These are phyloP conservation scores for Harpagoxenus sublaevis DNA, from an alignment of 2,888 invertebrate species.

Conservation along the genomic window DNA sequence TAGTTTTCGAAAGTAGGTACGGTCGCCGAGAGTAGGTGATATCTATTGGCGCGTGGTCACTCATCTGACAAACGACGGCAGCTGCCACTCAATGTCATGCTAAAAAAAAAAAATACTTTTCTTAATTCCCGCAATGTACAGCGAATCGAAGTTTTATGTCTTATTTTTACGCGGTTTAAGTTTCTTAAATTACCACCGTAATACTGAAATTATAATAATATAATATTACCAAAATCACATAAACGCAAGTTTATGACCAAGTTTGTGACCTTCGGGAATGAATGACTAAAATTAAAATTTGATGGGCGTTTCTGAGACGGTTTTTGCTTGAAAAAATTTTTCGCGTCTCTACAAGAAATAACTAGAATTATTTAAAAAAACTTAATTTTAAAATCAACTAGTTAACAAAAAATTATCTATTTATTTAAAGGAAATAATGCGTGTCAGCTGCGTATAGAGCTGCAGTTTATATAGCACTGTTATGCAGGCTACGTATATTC, in stretches of 20 bases:
- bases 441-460: not conserved
- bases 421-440: not conserved
- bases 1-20: conserved; percentile 66
- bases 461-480: conserved; percentile 14
- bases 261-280: not conserved
- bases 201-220: not conserved
- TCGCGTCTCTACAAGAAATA: not conserved
- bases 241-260: not conserved
- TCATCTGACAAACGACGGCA: conserved; percentile 27
- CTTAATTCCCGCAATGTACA: not conserved
- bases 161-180: not conserved
- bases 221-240: not conserved
- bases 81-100: not conserved
- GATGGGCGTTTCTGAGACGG: not conserved
- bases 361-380: not conserved
- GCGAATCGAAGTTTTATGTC: not conserved
- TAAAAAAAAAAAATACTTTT: conserved; percentile 9
- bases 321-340: too few relatives aligned
- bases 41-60: conserved; percentile 4
- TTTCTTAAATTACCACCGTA: not conserved
- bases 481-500: conserved; percentile 22
- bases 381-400: not conserved
- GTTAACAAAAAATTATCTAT: too few relatives aligned
- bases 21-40: conserved; percentile 39
- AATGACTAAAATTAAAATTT: not conserved